Conservation (phyloP, 2,888 invertebrate species). For the Zaprionus bogoriensis region DNA sequence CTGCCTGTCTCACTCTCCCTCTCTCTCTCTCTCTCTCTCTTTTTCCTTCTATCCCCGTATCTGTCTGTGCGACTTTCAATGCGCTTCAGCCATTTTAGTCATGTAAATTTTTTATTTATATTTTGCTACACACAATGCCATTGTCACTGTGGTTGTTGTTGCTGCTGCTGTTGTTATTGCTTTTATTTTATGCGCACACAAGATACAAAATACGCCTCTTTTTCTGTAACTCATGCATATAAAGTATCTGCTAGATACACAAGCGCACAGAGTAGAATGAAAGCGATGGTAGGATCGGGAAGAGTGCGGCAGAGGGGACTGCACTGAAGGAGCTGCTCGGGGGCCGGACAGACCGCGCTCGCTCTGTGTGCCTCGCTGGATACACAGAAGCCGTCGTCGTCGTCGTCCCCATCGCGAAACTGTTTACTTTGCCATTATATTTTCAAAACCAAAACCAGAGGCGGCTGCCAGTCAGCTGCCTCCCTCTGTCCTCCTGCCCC, state of each 20-base stretch:
- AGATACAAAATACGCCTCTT: constrained; percentile 70
- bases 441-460: constrained; percentile 56
- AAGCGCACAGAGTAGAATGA: constrained; percentile 52
- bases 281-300: constrained; percentile 19
- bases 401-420: constrained; percentile 52
- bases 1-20: neutral
- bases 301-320: neutral
- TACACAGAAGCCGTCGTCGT: constrained; percentile 39
- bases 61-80: constrained; percentile 18
- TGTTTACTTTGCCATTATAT: constrained; percentile 71
- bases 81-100: constrained; percentile 50
- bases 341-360: neutral
- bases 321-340: constrained; percentile 25
- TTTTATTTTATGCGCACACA: constrained; percentile 57
- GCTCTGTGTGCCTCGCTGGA: constrained; percentile 8
- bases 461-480: constrained; percentile 41
- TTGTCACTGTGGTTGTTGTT: constrained; percentile 14
- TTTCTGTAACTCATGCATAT: constrained; percentile 77
- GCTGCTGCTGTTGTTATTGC: constrained; percentile 14
- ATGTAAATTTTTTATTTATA: constrained; percentile 62
- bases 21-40: neutral
- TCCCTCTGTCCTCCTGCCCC: neutral
- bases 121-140: constrained; percentile 47
- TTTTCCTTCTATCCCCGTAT: neutral
- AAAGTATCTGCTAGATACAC: constrained; percentile 76